Percentiles rank a stretch among this genome's conserved stretches.
These are phyloP conservation scores for Pogonognathellus flavescens DNA, from an alignment of 1,140 invertebrate species.

Conservation along the genomic window DNA sequence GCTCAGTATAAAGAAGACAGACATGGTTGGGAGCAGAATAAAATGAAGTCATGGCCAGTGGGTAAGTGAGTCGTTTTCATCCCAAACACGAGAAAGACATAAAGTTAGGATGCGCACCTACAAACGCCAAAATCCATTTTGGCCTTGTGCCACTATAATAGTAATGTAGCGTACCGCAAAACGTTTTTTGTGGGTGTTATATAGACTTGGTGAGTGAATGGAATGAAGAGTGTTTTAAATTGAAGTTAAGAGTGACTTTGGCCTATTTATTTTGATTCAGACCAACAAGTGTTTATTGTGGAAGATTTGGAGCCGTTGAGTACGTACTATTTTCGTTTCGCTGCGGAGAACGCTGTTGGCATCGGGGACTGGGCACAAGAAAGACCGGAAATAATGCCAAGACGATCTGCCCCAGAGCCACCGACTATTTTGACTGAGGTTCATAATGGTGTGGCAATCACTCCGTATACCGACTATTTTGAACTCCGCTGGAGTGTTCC, in stretches of 20 bases:
- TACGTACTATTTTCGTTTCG: constrained; percentile 87
- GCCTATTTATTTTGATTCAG: constrained; percentile 50
- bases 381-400: constrained; percentile 74
- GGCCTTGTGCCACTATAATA: constrained; percentile 19
- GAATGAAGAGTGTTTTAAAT: constrained; percentile 32
- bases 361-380: constrained; percentile 79
- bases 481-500: constrained; percentile 86
- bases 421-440: constrained; percentile 71
- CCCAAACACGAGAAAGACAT: constrained; percentile 28
- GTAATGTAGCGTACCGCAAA: constrained; percentile 5
- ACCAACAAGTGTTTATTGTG: constrained; percentile 77
- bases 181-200: not conserved
- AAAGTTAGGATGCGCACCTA: not conserved
- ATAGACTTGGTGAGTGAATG: not conserved
- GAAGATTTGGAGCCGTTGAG: constrained; percentile 83
- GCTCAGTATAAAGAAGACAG: constrained; percentile 80
- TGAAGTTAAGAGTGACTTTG: constrained; percentile 18
- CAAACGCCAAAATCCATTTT: not conserved
- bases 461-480: constrained; percentile 76
- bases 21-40: constrained; percentile 77
- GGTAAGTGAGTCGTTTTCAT: constrained; percentile 70
- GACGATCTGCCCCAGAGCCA: constrained; percentile 72
- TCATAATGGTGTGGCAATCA: constrained; percentile 69
- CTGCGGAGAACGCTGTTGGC: constrained; percentile 87
- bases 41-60: constrained; percentile 82